Evolutionary conservation across 2,113 vertebrate genomes (phyloP).

Genomic region (Chloropsis hardwickii): DNA sequence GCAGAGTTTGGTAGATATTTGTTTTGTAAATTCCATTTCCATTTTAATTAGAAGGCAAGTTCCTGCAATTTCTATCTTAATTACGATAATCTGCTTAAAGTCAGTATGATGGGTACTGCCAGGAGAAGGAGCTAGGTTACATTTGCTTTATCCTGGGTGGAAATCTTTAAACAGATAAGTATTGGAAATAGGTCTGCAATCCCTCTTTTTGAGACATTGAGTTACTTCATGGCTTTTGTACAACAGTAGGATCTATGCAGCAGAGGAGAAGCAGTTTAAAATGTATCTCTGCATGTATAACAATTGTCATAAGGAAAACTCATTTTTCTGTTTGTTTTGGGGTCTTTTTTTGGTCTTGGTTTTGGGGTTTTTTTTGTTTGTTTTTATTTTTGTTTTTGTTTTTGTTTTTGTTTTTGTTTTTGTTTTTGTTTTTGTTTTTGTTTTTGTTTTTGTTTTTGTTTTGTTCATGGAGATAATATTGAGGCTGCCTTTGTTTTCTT

Average conservation of each 20-base stretch:
- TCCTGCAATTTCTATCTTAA: constrained; percentile 66
- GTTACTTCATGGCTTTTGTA: not conserved
- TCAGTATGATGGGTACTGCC: constrained; percentile 9
- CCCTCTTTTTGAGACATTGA: not conserved
- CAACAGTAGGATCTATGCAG: not conserved
- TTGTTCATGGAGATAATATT: not conserved
- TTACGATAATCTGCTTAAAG: constrained; percentile 63
- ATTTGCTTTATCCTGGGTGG: not conserved
- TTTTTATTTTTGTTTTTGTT: no score
- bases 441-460: no score
- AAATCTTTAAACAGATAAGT: constrained; percentile 54
- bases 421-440: no score
- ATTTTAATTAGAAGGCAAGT: constrained; percentile 68
- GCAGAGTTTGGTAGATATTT: constrained; percentile 43
- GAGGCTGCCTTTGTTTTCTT: not conserved
- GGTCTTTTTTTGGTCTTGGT: fast-evolving
- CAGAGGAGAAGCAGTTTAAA: not conserved
- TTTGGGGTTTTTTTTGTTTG: not conserved
- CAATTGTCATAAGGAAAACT: not conserved
- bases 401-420: not conserved
- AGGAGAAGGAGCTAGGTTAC: constrained; percentile 25
- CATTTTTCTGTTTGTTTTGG: not conserved
- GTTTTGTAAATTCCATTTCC: constrained; percentile 64
- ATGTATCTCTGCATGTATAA: not conserved
- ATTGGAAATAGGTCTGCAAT: constrained; percentile 16